These are phyloP conservation scores for Entelurus aequoreus DNA, from an alignment of 2,113 vertebrate species.

Conservation along the genomic window DNA sequence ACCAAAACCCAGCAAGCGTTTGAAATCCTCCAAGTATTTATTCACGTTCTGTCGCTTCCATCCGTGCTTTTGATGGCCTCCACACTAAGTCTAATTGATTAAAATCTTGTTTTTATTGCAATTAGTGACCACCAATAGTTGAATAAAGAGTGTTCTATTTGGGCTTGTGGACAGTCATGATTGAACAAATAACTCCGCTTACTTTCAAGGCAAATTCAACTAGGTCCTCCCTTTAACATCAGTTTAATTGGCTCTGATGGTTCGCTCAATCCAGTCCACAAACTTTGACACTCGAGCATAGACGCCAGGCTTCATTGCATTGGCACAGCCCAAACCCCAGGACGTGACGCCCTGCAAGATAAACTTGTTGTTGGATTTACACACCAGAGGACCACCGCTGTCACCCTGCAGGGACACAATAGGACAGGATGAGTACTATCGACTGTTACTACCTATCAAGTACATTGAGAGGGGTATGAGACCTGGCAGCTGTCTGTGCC, in stretches of 20 bases:
- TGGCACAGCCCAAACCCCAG: conserved; percentile 93
- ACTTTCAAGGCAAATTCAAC: no score
- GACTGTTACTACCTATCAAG: neutral
- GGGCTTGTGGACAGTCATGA: no score
- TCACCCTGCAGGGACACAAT: conserved; percentile 77
- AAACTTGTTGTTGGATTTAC: conserved; percentile 77
- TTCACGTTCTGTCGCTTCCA: neutral
- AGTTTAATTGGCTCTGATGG: conserved; percentile 52
- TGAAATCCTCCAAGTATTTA: conserved; percentile 19
- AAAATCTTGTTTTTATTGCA: no score
- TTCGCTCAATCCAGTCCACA: conserved; percentile 76
- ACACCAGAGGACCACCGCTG: conserved; percentile 94
- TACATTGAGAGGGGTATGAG: neutral
- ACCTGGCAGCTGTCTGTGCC: conserved; percentile 92
- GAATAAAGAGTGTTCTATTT: no score
- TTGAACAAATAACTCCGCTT: neutral
- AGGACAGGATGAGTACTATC: neutral
- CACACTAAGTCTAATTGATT: no score
- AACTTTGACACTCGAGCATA: conserved; percentile 87
- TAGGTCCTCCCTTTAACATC: no score
- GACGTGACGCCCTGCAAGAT: conserved; percentile 93
- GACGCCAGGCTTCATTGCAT: conserved; percentile 90
- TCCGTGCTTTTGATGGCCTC: no score
- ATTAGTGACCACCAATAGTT: no score
- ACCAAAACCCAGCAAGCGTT: conserved; percentile 34